Evolutionary conservation across 2,113 vertebrate species (phyloP).

Genomic region (Phodopus roborovskii): DNA sequence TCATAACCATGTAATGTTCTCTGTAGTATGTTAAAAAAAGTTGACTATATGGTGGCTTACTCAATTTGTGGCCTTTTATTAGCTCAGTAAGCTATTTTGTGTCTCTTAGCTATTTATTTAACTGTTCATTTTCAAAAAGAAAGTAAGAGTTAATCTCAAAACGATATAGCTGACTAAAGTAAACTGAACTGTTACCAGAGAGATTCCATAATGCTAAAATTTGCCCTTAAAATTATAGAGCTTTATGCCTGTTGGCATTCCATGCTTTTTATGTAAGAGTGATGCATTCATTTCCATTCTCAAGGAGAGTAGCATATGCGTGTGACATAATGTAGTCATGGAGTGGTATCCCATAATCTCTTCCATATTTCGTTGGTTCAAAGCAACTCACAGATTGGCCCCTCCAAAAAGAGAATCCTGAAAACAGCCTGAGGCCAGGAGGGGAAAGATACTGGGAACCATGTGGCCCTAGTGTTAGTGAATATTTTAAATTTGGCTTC

Average conservation of each 20-base stretch:
- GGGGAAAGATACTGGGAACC: neutral
- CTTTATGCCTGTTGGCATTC: slow-evolving; percentile 70
- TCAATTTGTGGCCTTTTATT: neutral
- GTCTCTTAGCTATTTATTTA: neutral
- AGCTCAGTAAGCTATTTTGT: neutral
- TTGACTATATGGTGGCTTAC: neutral
- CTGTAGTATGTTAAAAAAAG: slow-evolving; percentile 40
- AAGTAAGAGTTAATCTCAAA: slow-evolving; percentile 73
- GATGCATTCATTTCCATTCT: slow-evolving; percentile 23
- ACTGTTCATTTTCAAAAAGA: slow-evolving; percentile 77
- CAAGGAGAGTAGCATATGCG: neutral
- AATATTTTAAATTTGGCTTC: slow-evolving; percentile 28
- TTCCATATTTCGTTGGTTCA: neutral
- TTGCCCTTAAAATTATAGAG: slow-evolving; percentile 61
- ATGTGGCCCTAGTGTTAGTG: neutral
- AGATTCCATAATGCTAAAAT: slow-evolving; percentile 73
- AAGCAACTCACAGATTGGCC: neutral
- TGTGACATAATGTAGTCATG: neutral
- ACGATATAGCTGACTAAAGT: slow-evolving; percentile 79
- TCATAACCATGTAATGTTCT: slow-evolving; percentile 77
- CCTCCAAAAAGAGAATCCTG: neutral
- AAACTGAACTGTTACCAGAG: slow-evolving; percentile 78
- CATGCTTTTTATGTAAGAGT: slow-evolving; percentile 60
- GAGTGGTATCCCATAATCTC: neutral
- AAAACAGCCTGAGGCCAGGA: neutral